Conservation (phyloP, 2,888 invertebrate species). For the Plutella xylostella region DNA sequence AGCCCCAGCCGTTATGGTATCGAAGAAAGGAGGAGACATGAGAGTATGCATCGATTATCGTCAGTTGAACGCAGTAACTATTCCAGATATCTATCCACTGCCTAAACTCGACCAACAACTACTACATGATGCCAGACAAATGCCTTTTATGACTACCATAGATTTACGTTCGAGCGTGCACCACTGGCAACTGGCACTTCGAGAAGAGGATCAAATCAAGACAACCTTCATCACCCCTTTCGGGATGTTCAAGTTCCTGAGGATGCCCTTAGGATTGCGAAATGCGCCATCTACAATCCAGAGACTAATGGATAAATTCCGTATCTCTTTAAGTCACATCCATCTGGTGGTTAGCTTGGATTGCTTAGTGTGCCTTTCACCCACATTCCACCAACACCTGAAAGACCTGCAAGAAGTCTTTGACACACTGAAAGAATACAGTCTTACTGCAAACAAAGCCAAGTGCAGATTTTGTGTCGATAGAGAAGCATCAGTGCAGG, state of each 20-base stretch:
- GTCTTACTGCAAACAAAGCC: too few relatives aligned
- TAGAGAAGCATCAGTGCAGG: too few relatives aligned
- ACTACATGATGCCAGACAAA: constrained; percentile 25
- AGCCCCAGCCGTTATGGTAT: constrained; percentile 31
- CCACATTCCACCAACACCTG: too few relatives aligned
- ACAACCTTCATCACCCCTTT: constrained; percentile 30
- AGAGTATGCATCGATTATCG: constrained; percentile 34
- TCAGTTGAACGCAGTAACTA: constrained; percentile 14
- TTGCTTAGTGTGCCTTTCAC: too few relatives aligned
- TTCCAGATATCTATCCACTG: constrained; percentile 24
- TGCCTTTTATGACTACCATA: constrained; percentile 21
- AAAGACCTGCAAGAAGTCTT: too few relatives aligned
- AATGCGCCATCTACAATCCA: constrained; percentile 30
- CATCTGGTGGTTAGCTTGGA: constrained; percentile 24
- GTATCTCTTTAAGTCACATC: constrained; percentile 15
- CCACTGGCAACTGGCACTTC: constrained; percentile 6
- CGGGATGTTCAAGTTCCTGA: constrained; percentile 24
- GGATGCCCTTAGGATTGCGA: constrained; percentile 31
- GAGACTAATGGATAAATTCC: constrained; percentile 25
- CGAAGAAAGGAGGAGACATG: constrained; percentile 25
- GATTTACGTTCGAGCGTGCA: constrained; percentile 23
- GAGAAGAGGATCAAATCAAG: constrained; percentile 24
- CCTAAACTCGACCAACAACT: constrained; percentile 33
- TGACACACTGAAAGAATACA: too few relatives aligned
- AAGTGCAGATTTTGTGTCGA: too few relatives aligned